Percentiles rank a stretch among this genome's conserved stretches.
phyloP scores from a whole-genome alignment of 2,888 invertebrate genomes.

The Calameuta idolon region DNA sequence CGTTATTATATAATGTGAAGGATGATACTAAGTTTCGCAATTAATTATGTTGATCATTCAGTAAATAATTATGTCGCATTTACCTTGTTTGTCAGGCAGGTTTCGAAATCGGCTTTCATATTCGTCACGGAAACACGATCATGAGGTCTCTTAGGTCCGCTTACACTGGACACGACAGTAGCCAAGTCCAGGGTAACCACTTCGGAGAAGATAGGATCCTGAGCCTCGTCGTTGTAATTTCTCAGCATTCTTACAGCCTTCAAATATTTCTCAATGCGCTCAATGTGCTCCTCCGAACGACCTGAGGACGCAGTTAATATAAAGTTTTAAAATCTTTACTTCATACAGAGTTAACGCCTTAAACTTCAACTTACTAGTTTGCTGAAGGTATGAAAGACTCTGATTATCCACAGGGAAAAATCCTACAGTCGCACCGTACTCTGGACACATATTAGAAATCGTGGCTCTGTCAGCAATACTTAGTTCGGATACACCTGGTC shows the following conservation, averaged over 20 bases:
- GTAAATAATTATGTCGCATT: constrained; percentile 39
- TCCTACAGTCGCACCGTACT: constrained; percentile 97
- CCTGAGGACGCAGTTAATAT: constrained; percentile 70
- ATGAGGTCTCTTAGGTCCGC: constrained; percentile 97
- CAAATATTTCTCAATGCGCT: constrained; percentile 85
- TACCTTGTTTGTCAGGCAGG: constrained; percentile 90
- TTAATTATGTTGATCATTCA: background rate
- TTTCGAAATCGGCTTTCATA: constrained; percentile 90
- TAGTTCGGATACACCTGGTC: constrained; percentile 89
- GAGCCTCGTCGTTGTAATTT: constrained; percentile 78
- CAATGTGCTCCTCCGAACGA: constrained; percentile 81
- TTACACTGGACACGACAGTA: constrained; percentile 93
- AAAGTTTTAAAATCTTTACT: background rate
- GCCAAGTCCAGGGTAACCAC: constrained; percentile 86
- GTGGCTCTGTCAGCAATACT: constrained; percentile 98
- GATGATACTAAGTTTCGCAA: background rate
- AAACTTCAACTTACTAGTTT: constrained; percentile 76
- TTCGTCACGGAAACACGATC: constrained; percentile 91
- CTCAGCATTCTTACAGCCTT: constrained; percentile 85
- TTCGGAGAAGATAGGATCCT: constrained; percentile 90
- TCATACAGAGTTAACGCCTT: background rate
- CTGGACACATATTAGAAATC: constrained; percentile 98
- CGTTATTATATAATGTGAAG: background rate
- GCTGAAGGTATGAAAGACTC: constrained; percentile 85
- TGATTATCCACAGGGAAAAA: constrained; percentile 91